Evolutionary conservation across 2,888 invertebrate species (phyloP).

Genomic region (Rhagophthalmus giganteus): DNA sequence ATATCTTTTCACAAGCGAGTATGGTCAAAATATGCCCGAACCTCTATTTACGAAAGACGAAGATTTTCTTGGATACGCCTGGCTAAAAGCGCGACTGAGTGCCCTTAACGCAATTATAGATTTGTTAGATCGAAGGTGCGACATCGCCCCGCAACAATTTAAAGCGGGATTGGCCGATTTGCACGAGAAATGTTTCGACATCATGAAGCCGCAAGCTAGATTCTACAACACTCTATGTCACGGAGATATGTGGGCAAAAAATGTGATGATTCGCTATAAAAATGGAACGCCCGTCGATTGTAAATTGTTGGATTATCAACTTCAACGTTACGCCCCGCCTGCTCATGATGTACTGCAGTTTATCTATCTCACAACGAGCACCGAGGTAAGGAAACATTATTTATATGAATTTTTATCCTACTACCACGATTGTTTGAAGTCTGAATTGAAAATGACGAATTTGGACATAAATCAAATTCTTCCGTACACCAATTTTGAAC

Average conservation of each 20-base stretch:
- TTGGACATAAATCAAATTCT: conserved; percentile 23
- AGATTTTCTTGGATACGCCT: conserved; percentile 42
- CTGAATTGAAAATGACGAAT: conserved; percentile 19
- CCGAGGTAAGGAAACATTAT: conserved; percentile 33
- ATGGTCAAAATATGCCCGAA: conserved; percentile 46
- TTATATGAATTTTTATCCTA: conserved; percentile 29
- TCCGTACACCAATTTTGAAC: conserved; percentile 24
- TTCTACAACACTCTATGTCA: conserved; percentile 51
- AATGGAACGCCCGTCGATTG: conserved; percentile 36
- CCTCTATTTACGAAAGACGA: conserved; percentile 49
- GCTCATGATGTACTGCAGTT: conserved; percentile 62
- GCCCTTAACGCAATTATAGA: conserved; percentile 22
- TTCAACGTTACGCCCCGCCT: conserved; percentile 62
- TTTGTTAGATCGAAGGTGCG: conserved; percentile 18
- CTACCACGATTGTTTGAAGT: conserved; percentile 27
- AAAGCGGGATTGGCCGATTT: conserved; percentile 19
- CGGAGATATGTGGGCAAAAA: conserved; percentile 47
- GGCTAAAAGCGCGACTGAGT: conserved; percentile 18
- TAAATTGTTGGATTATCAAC: conserved; percentile 47
- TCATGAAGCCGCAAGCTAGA: conserved; percentile 45
- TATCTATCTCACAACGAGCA: conserved; percentile 36
- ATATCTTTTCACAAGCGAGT: conserved; percentile 40
- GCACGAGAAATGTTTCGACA: conserved; percentile 39
- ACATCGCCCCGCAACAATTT: conserved; percentile 18
- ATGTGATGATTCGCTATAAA: conserved; percentile 44